Evolutionary conservation across 2,797 vertebrate genomes (phyloP).

Genomic region (Saguinus oedipus): DNA sequence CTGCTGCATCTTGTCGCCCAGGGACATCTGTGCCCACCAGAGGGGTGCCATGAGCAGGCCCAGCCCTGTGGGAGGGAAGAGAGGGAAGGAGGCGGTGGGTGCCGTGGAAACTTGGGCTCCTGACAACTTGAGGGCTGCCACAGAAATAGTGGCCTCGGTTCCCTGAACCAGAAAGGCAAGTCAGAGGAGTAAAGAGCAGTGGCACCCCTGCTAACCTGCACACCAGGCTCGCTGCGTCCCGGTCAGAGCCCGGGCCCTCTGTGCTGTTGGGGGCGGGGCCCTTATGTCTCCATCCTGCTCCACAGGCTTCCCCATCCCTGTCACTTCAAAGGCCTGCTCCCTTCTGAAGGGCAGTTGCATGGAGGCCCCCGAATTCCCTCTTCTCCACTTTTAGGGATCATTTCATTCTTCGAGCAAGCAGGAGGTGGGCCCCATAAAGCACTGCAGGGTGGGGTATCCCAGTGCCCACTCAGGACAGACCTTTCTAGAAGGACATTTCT

Average conservation of each 20-base stretch:
- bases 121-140: slow-evolving; percentile 74
- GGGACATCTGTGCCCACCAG: slow-evolving; percentile 74
- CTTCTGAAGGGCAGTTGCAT: background rate
- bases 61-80: slow-evolving; percentile 70
- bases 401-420: background rate
- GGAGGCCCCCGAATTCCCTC: background rate
- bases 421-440: background rate
- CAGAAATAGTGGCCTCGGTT: slow-evolving; percentile 72
- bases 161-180: slow-evolving; percentile 56
- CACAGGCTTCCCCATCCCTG: background rate
- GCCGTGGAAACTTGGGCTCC: slow-evolving; percentile 78
- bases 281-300: background rate
- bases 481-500: background rate
- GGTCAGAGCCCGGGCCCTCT: background rate
- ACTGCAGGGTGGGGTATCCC: background rate
- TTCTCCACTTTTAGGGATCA: background rate
- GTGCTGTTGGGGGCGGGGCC: background rate
- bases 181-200: slow-evolving; percentile 35
- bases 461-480: background rate
- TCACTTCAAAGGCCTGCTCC: background rate
- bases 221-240: background rate
- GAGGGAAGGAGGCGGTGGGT: slow-evolving; percentile 74
- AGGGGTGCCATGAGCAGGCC: slow-evolving; percentile 70
- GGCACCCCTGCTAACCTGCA: background rate
- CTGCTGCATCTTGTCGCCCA: slow-evolving; percentile 34